These are phyloP conservation scores for Drosophila robusta DNA, from an alignment of 2,888 invertebrate genomes.

Conservation along the genomic window DNA sequence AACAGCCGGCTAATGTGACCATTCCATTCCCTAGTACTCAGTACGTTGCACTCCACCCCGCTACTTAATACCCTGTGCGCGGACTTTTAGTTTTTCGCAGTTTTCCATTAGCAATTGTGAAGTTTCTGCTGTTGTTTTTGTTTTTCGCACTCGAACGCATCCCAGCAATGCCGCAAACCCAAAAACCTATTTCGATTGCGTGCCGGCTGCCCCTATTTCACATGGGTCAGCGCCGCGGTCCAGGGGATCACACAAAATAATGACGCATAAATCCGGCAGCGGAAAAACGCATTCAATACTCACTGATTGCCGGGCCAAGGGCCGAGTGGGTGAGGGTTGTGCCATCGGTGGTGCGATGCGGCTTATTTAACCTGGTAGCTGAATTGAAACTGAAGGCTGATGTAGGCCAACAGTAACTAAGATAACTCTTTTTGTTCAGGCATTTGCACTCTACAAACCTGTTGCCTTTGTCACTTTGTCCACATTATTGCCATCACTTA, in stretches of 20 bases:
- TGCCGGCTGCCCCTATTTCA: conserved; percentile 79
- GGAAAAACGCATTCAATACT: conserved; percentile 53
- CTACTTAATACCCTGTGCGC: conserved; percentile 25
- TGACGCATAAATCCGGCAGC: conserved; percentile 73
- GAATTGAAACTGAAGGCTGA: not conserved
- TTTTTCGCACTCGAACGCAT: conserved; percentile 69
- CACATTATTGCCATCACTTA: too few species aligned
- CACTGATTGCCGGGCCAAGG: conserved; percentile 59
- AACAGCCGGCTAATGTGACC: conserved; percentile 76
- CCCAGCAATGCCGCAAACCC: conserved; percentile 13
- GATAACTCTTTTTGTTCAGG: too few species aligned
- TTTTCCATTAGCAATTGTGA: conserved; percentile 48
- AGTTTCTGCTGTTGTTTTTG: conserved; percentile 24
- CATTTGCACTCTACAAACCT: too few species aligned
- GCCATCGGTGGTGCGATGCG: conserved; percentile 12
- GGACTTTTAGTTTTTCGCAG: conserved; percentile 35
- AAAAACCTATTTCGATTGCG: conserved; percentile 58
- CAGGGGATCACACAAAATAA: conserved; percentile 68
- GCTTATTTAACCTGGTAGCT: conserved; percentile 2
- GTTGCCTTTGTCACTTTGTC: too few species aligned
- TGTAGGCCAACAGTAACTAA: too few species aligned
- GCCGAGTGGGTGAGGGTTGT: conserved; percentile 14
- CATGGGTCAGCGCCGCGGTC: conserved; percentile 67
- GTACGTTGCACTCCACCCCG: conserved; percentile 6
- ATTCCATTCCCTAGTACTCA: conserved; percentile 10